phyloP scores from a whole-genome alignment of 2,113 vertebrate species.

The Eclectus roratus region DNA sequence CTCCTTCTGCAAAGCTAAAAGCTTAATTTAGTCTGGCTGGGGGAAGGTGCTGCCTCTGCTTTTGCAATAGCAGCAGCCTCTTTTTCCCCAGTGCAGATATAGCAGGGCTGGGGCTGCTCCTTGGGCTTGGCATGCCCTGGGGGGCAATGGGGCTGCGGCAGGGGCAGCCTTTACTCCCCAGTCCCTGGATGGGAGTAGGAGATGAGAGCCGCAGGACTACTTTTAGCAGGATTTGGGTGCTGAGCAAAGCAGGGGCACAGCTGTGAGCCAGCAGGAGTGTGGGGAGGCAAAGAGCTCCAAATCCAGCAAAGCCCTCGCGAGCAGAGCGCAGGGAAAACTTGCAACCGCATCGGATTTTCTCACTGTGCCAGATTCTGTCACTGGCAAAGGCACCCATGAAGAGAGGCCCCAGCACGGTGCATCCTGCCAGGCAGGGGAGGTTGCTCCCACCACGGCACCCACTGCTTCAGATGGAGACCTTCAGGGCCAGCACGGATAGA shows the following conservation, averaged over 20 bases:
- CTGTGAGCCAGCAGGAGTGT: rapidly evolving
- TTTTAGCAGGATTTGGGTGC: background rate
- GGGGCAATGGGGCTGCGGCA: background rate
- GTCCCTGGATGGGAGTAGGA: background rate
- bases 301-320: conserved; percentile 36
- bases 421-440: background rate
- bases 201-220: background rate
- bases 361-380: conserved; percentile 42
- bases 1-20: background rate
- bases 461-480: rapidly evolving
- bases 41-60: background rate
- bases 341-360: conserved; percentile 38
- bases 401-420: background rate
- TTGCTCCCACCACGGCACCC: background rate
- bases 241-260: background rate
- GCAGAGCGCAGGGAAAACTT: background rate
- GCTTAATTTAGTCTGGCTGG: background rate
- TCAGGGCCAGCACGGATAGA: background rate
- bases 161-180: background rate
- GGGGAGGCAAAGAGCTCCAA: conserved; percentile 31
- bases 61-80: background rate
- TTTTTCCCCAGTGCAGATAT: rapidly evolving
- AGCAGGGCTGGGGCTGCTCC: background rate
- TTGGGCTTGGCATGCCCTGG: background rate
- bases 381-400: background rate